Conservation (phyloP, 2,888 invertebrate species). For the Eupithecia exiguata region DNA sequence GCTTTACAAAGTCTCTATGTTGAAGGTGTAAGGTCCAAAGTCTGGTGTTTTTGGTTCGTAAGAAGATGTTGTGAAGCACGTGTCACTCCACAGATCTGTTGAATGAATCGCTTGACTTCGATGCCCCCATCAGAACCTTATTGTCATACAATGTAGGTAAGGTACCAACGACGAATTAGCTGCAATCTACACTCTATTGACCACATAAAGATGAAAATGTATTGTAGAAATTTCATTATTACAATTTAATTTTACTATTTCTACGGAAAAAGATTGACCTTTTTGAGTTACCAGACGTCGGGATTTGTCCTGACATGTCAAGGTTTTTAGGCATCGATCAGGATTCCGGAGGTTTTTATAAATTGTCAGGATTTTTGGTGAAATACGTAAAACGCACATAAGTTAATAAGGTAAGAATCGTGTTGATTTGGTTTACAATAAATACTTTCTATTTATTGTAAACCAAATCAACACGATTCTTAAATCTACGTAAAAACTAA, state of each 20-base stretch:
- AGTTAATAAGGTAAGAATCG: no score
- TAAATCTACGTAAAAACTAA: not conserved
- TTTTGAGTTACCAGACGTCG: not conserved
- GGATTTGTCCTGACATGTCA: not conserved
- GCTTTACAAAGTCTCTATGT: not conserved
- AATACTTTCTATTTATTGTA: no score
- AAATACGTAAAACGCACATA: not conserved
- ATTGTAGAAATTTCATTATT: not conserved
- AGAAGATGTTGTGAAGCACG: not conserved
- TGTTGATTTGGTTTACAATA: no score
- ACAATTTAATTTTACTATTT: not conserved
- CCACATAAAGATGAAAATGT: not conserved
- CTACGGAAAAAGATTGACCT: not conserved
- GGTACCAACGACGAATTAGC: slow-evolving; percentile 22
- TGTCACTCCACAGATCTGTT: slow-evolving; percentile 32
- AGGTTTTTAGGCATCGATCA: not conserved
- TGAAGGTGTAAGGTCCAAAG: slow-evolving; percentile 19
- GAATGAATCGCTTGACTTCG: slow-evolving; percentile 39
- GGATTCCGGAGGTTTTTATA: not conserved
- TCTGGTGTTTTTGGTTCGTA: not conserved
- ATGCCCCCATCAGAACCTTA: slow-evolving; percentile 36
- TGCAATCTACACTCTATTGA: slow-evolving; percentile 20
- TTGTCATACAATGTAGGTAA: slow-evolving; percentile 33
- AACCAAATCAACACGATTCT: not conserved
- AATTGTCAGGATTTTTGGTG: not conserved